Percentiles rank a stretch among this genome's conserved stretches.
Conservation (phyloP, 2,888 invertebrate genomes). For the Eucera pruinosa region DNA sequence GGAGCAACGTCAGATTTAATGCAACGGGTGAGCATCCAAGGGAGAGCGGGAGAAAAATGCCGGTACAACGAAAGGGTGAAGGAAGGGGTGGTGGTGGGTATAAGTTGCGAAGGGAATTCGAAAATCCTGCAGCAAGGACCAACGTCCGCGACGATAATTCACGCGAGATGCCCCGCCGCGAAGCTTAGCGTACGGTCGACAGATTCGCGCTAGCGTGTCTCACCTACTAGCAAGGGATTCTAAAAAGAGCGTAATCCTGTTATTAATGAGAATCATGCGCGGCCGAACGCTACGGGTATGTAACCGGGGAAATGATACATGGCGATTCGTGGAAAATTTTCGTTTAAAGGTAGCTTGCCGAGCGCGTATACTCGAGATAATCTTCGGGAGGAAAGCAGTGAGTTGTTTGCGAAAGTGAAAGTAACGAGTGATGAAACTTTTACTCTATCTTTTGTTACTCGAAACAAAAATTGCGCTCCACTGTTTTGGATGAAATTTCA, state of each 20-base stretch:
- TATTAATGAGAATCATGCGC: constrained; percentile 67
- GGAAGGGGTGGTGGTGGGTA: background rate
- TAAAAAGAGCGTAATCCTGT: constrained; percentile 65
- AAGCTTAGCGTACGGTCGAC: constrained; percentile 51
- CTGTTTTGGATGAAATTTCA: too few species aligned
- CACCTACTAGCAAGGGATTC: constrained; percentile 34
- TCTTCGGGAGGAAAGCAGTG: too few species aligned
- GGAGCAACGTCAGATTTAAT: constrained; percentile 74
- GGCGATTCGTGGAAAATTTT: constrained; percentile 14
- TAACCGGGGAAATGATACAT: constrained; percentile 43
- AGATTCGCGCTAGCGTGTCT: constrained; percentile 39
- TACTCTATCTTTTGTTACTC: too few species aligned
- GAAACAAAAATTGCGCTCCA: too few species aligned
- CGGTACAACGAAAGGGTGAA: background rate
- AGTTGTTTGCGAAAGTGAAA: too few species aligned
- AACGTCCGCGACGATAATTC: constrained; percentile 60
- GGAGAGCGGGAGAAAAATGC: background rate
- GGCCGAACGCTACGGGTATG: constrained; percentile 28
- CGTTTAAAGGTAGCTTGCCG: background rate
- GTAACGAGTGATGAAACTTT: too few species aligned
- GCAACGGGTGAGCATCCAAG: constrained; percentile 47
- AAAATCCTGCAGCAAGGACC: constrained; percentile 54
- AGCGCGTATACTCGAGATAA: too few species aligned
- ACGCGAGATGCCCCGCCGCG: constrained; percentile 61
- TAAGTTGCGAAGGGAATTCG: constrained; percentile 57